Conservation (phyloP, 2,113 vertebrate genomes). For the Synodontis membranacea region DNA sequence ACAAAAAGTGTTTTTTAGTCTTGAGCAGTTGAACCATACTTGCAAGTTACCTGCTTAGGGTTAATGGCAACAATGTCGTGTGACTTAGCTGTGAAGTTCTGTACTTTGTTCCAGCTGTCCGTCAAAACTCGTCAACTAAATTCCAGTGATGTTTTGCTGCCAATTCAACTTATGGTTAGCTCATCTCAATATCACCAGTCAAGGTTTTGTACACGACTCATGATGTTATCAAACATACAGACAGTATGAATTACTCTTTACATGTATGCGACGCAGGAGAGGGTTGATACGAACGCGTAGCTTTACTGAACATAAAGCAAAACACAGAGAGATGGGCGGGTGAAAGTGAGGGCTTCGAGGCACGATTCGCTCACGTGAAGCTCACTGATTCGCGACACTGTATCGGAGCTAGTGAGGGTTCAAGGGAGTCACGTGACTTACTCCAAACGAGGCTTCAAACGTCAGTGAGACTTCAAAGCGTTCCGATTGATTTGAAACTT, state of each 20-base stretch:
- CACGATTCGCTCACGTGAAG: too few species aligned
- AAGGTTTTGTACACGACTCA: background rate
- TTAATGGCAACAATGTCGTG: conserved; percentile 80
- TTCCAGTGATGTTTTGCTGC: background rate
- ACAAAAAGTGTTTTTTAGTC: background rate
- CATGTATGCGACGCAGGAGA: background rate
- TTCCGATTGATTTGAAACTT: too few species aligned
- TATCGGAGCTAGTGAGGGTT: too few species aligned
- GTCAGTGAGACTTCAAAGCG: too few species aligned
- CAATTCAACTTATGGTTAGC: background rate
- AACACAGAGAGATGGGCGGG: too few species aligned
- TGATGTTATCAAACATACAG: background rate
- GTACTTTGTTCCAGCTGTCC: conserved; percentile 75
- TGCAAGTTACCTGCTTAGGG: conserved; percentile 77
- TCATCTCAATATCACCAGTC: background rate
- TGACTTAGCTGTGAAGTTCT: conserved; percentile 74
- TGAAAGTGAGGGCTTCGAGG: too few species aligned
- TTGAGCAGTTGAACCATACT: background rate
- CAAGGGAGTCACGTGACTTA: too few species aligned
- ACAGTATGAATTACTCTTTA: background rate
- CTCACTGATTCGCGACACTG: too few species aligned
- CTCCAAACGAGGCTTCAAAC: too few species aligned
- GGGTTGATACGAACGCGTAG: too few species aligned
- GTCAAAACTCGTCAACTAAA: conserved; percentile 47
- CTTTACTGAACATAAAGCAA: too few species aligned